phyloP scores from a whole-genome alignment of 2,888 invertebrate species.

The Caenorhabditis drosophilae region DNA sequence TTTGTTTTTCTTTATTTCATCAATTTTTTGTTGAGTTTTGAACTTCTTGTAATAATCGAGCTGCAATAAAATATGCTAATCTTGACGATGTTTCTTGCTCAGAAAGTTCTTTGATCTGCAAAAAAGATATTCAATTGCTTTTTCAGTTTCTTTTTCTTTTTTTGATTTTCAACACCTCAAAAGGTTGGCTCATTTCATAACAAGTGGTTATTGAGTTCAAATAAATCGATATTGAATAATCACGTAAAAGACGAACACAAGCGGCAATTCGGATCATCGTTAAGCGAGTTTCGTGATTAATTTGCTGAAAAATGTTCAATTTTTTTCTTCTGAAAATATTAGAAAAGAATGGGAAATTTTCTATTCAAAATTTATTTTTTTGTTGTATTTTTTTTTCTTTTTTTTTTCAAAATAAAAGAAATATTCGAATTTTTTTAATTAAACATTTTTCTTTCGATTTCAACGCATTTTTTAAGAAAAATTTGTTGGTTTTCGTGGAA shows the following conservation, averaged over 20 bases:
- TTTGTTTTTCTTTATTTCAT: not conserved
- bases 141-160: not conserved
- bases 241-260: conserved; percentile 84
- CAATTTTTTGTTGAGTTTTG: too few species aligned
- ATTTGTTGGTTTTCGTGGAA: not conserved
- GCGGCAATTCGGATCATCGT: conserved; percentile 87
- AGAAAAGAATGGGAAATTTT: too few species aligned
- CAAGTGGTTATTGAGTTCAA: conserved; percentile 87
- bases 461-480: too few species aligned
- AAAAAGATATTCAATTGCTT: not conserved
- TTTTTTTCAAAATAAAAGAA: too few species aligned
- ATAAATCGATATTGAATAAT: conserved; percentile 86
- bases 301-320: conserved; percentile 76
- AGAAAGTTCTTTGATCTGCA: conserved; percentile 28
- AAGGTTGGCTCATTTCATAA: conserved; percentile 80
- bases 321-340: too few species aligned
- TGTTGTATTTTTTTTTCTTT: too few species aligned
- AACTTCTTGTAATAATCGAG: conserved; percentile 18
- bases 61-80: conserved; percentile 27
- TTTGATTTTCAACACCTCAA: conserved; percentile 25
- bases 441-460: too few species aligned
- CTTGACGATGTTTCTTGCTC: conserved; percentile 31
- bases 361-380: too few species aligned
- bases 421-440: too few species aligned
- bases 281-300: conserved; percentile 80